Evolutionary conservation across 2,888 invertebrate species (phyloP).

Genomic region (Schrankia costaestrigalis): DNA sequence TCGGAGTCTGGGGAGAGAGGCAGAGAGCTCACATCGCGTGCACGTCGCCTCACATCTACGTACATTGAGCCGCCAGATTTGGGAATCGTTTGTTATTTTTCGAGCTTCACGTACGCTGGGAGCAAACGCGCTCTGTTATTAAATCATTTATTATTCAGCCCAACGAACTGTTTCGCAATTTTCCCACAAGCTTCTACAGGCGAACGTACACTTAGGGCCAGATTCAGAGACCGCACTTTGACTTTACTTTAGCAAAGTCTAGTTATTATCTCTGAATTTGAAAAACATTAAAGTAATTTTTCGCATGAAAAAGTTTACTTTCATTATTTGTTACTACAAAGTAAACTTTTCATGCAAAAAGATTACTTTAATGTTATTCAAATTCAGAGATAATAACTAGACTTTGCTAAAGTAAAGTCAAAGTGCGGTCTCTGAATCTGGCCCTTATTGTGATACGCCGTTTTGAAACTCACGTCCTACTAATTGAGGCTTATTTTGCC

Average conservation of each 20-base stretch:
- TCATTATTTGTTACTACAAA: too few species aligned
- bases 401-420: too few species aligned
- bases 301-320: too few species aligned
- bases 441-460: constrained; percentile 41
- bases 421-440: too few species aligned
- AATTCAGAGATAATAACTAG: too few species aligned
- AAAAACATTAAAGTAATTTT: too few species aligned
- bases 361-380: too few species aligned
- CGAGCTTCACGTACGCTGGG: constrained; percentile 65
- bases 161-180: constrained; percentile 77
- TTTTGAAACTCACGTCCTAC: constrained; percentile 34
- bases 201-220: constrained; percentile 39
- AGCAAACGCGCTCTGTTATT: constrained; percentile 77
- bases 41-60: constrained; percentile 30
- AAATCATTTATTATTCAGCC: constrained; percentile 80
- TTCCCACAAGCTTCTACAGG: constrained; percentile 62
- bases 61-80: constrained; percentile 58
- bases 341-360: too few species aligned
- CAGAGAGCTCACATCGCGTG: constrained; percentile 48
- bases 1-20: too few species aligned
- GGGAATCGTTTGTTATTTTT: constrained; percentile 77
- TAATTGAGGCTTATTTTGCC: constrained; percentile 32
- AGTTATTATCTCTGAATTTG: too few species aligned
- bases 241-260: too few species aligned
- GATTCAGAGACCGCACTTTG: too few species aligned